Percentiles rank a stretch among this genome's conserved stretches.
These are phyloP conservation scores for Brachyopa scutellaris DNA, from an alignment of 2,888 invertebrate species.

Conservation along the genomic window DNA sequence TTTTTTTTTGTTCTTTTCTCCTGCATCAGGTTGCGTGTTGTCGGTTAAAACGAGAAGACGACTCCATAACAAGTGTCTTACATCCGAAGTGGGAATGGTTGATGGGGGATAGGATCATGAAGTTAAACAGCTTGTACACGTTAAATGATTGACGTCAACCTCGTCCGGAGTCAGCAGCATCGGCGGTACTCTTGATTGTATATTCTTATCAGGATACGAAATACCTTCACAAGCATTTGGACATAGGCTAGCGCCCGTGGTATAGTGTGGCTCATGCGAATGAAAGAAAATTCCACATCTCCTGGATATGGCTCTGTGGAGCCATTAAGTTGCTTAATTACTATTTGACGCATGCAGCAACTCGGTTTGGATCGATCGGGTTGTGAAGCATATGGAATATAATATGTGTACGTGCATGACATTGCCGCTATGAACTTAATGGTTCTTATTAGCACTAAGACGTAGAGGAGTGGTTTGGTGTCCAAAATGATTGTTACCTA, in stretches of 20 bases:
- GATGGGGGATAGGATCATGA: conserved; percentile 54
- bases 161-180: conserved; percentile 22
- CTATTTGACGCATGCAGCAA: conserved; percentile 20
- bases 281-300: conserved; percentile 30
- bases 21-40: conserved; percentile 60
- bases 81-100: conserved; percentile 65
- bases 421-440: conserved; percentile 26
- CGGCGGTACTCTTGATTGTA: conserved; percentile 21
- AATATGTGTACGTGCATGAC: not conserved
- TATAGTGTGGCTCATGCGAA: conserved; percentile 42
- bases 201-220: conserved; percentile 61
- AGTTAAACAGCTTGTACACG: conserved; percentile 64
- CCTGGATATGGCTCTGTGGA: conserved; percentile 47
- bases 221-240: conserved; percentile 51
- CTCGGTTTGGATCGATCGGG: conserved; percentile 29
- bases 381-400: not conserved
- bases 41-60: conserved; percentile 55
- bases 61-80: conserved; percentile 70
- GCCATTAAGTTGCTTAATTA: conserved; percentile 67
- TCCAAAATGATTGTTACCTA: not conserved
- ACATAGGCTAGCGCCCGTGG: conserved; percentile 57
- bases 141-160: conserved; percentile 68
- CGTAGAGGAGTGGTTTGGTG: not conserved
- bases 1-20: conserved; percentile 1
- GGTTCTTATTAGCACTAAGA: conserved; percentile 40